phyloP scores from a whole-genome alignment of 2,888 invertebrate species.

The Rhimphoctona megacephalus region DNA sequence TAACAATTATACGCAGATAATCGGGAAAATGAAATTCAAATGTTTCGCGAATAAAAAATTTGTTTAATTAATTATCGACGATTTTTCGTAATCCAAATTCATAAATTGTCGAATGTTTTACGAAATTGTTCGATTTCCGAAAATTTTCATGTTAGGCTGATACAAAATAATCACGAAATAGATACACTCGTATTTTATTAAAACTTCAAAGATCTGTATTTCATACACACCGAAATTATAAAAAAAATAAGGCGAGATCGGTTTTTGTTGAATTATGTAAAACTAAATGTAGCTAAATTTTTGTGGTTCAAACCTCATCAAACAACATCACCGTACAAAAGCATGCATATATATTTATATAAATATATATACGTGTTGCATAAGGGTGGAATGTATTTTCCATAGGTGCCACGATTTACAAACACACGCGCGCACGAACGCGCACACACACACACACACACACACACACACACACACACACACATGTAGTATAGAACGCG shows the following conservation, averaged over 20 bases:
- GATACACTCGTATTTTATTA: slow-evolving; percentile 26
- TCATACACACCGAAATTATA: not conserved
- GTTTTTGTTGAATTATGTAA: slow-evolving; percentile 12
- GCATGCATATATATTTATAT: slow-evolving; percentile 24
- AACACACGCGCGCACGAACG: no score
- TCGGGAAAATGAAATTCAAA: not conserved
- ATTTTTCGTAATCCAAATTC: slow-evolving; percentile 20
- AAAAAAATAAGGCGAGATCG: not conserved
- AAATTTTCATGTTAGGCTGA: not conserved
- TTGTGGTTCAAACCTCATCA: not conserved
- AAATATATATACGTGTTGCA: slow-evolving; percentile 46
- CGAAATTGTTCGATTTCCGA: slow-evolving; percentile 26
- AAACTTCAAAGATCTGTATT: slow-evolving; percentile 24
- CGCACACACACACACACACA: no score
- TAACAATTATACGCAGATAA: slow-evolving; percentile 9
- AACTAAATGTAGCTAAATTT: not conserved
- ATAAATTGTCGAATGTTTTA: slow-evolving; percentile 23
- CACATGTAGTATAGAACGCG: slow-evolving; percentile 58
- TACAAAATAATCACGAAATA: slow-evolving; percentile 10
- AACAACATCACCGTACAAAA: slow-evolving; percentile 52
- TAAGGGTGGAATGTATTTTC: slow-evolving; percentile 54
- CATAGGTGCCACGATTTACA: slow-evolving; percentile 61
- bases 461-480: no score
- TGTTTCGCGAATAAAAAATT: not conserved
- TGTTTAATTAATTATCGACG: not conserved